These are phyloP conservation scores for Bolborhynchus lineola DNA, from an alignment of 2,113 vertebrate species.

Conservation along the genomic window DNA sequence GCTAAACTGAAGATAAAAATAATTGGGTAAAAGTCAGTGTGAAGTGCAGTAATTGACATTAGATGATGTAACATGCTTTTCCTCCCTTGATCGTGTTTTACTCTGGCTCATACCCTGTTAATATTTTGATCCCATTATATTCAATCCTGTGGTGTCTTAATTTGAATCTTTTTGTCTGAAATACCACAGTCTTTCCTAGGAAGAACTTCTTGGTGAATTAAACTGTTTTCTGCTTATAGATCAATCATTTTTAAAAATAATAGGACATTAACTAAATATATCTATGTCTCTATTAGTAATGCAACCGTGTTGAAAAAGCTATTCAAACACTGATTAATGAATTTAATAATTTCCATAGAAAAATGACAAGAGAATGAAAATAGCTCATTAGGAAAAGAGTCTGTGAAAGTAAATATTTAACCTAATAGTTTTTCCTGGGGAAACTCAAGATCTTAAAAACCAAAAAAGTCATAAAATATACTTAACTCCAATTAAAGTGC, in stretches of 20 bases:
- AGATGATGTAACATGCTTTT: neutral
- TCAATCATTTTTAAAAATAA: neutral
- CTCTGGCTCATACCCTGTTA: neutral
- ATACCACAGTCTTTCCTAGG: neutral
- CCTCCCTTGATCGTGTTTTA: neutral
- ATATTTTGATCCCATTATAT: neutral
- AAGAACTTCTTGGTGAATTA: neutral
- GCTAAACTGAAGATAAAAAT: slow-evolving; percentile 22
- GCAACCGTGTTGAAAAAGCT: neutral
- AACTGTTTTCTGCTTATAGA: neutral
- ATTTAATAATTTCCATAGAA: neutral
- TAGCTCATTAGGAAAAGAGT: neutral
- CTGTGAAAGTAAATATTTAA: slow-evolving; percentile 43
- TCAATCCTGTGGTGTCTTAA: neutral
- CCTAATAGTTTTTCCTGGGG: neutral
- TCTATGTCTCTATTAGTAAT: neutral
- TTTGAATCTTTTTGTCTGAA: neutral
- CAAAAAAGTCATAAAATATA: neutral
- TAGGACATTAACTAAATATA: neutral
- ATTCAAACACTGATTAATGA: slow-evolving; percentile 18
- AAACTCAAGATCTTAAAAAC: neutral
- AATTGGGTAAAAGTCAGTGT: slow-evolving; percentile 45
- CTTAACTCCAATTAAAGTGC: neutral
- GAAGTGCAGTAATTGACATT: neutral
- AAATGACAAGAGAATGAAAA: slow-evolving; percentile 27